These are phyloP conservation scores for Daktulosphaira vitifoliae DNA, from an alignment of 1,140 invertebrate genomes.

Conservation along the genomic window DNA sequence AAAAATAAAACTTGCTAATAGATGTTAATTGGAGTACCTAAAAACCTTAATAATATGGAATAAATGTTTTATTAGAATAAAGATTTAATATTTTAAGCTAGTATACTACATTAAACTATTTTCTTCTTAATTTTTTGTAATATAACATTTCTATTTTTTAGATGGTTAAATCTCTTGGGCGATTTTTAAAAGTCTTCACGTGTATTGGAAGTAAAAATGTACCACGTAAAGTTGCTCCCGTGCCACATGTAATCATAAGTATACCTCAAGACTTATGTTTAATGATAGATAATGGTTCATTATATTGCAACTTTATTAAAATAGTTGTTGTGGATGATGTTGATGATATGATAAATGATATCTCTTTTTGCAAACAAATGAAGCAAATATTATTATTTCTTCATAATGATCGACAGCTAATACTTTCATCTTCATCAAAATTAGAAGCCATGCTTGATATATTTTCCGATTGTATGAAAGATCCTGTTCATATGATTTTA, in stretches of 20 bases:
- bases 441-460: slow-evolving; percentile 7
- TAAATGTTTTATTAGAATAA: too few species aligned
- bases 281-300: slow-evolving; percentile 2
- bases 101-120: too few species aligned
- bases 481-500: not conserved
- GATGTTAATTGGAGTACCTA: too few species aligned
- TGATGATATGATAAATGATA: slow-evolving; percentile 2
- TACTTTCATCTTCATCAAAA: slow-evolving; percentile 9
- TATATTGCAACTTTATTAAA: slow-evolving; percentile 8
- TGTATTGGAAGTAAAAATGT: slow-evolving; percentile 19
- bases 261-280: not conserved
- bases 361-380: slow-evolving; percentile 5
- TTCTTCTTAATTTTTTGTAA: too few species aligned
- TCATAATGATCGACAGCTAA: not conserved
- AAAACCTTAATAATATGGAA: too few species aligned
- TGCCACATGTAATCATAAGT: slow-evolving; percentile 17
- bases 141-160: slow-evolving; percentile 3
- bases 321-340: slow-evolving; percentile 16
- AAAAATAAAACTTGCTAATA: too few species aligned
- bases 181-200: slow-evolving; percentile 15
- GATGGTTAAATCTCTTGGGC: slow-evolving; percentile 14
- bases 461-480: not conserved
- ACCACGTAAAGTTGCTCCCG: slow-evolving; percentile 11
- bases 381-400: slow-evolving; percentile 7
- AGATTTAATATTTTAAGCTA: too few species aligned